Evolutionary conservation across 2,888 invertebrate genomes (phyloP), one percentile per base, ranked within the genome.

Genomic region (Drosophila anomelani): DNA sequence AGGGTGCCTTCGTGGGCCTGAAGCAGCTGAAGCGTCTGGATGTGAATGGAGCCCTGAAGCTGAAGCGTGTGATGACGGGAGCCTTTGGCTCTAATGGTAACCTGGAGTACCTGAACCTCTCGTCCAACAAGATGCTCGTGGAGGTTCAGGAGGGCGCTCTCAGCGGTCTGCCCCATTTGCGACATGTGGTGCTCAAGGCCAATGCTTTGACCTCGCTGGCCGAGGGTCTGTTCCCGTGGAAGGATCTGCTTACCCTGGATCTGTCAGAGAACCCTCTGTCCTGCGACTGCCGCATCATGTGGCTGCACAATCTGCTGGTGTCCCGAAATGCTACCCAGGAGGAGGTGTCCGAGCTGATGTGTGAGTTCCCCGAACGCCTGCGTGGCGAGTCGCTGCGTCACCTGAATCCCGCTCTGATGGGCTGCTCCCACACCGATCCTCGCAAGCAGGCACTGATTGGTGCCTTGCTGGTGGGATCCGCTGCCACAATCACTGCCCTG

Each of bases 41-140:
- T 85, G 95, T 97, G 39, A 96, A 96, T 9, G 97, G 97, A 12
- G 96, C 97, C 0, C 94, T 95, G 32, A 94, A 95, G 82, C 92
- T 97, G 47, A 95, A 95, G 79, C 94, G 94, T 63, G 94, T 97
- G 23, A 96, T 96, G 90, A 95, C 95, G 56, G 97, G 96, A 41
- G 96, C 96, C 10, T 96, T 97, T 80, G 94, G 95, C 68, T 95
- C 96, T 81, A 97, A 97, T 90, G 94, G 96, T 43, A 97, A 97
- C 91, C 93, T 97, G 78, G 97, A 97, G 92, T 95, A 94, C 0
- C 93, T 97, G 34, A 94, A 95, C 68, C 92, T 97, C 58, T 95
- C 95, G 29, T 96, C 96, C 88, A 97, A 97, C 92, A 96, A 96
- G 90, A 95, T 95, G 90, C 93, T 97, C 56, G 93, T 94, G 5